Conservation (phyloP, 2,888 invertebrate genomes). For the Ophion slaviceki region DNA sequence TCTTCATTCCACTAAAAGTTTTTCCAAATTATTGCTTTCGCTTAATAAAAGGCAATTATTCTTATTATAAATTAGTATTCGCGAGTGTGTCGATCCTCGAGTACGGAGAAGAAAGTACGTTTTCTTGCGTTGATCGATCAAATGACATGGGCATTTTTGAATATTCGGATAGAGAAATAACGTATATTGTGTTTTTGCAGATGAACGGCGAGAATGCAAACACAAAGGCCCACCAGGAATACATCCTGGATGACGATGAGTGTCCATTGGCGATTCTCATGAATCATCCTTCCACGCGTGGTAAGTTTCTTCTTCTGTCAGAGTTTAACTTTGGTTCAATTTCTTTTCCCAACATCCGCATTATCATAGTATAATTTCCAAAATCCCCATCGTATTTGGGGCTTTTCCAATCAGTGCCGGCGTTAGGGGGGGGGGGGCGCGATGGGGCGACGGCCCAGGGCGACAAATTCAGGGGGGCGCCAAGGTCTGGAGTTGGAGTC, state of each 20-base stretch:
- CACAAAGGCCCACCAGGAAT: slow-evolving; percentile 91
- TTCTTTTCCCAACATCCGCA: background rate
- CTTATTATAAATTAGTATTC: background rate
- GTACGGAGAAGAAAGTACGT: background rate
- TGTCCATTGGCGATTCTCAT: slow-evolving; percentile 97
- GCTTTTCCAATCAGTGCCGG: no score
- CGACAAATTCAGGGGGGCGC: no score
- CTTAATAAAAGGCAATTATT: background rate
- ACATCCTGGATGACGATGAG: slow-evolving; percentile 98
- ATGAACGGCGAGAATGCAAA: slow-evolving; percentile 84
- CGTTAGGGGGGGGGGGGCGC: no score
- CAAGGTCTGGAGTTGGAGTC: no score
- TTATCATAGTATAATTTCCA: background rate
- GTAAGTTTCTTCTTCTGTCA: slow-evolving; percentile 85
- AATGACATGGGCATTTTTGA: background rate
- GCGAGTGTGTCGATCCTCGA: background rate
- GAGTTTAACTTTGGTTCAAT: background rate
- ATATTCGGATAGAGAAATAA: background rate
- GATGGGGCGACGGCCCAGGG: no score
- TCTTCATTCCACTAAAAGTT: no score
- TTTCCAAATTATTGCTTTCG: background rate
- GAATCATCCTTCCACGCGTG: slow-evolving; percentile 93
- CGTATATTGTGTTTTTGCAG: slow-evolving; percentile 70
- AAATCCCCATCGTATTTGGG: background rate
- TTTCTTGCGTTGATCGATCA: background rate